Evolutionary conservation across 2,797 vertebrate genomes (phyloP).

Genomic region (Hipposideros larvatus): DNA sequence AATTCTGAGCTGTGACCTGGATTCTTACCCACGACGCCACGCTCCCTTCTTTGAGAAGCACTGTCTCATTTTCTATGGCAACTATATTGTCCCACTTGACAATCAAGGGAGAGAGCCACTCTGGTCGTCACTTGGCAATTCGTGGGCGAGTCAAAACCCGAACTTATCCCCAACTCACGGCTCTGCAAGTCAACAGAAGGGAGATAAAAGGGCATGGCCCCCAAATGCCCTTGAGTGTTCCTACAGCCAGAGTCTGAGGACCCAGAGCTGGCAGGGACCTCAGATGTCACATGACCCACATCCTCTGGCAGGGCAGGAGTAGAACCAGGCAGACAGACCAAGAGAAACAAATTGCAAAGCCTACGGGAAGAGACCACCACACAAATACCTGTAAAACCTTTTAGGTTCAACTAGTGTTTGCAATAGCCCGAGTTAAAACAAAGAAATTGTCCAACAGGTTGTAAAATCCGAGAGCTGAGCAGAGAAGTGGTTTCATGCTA

Average conservation of each 20-base stretch:
- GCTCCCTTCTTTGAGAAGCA: not conserved
- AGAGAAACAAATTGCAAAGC: slow-evolving; percentile 34
- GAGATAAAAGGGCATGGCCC: too few relatives aligned
- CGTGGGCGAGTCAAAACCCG: not conserved
- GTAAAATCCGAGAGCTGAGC: slow-evolving; percentile 59
- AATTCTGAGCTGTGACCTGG: not conserved
- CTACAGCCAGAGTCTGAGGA: not conserved
- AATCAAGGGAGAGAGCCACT: not conserved
- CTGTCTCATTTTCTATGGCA: not conserved
- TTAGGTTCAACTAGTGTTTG: not conserved
- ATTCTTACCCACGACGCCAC: not conserved
- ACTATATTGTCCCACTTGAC: too few relatives aligned
- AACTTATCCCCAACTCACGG: not conserved
- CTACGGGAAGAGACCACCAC: not conserved
- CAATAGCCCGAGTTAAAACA: not conserved
- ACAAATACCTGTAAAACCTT: slow-evolving; percentile 41
- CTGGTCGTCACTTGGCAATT: not conserved
- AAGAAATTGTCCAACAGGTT: not conserved
- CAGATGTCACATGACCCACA: fast-evolving
- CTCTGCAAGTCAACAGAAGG: not conserved
- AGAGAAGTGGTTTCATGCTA: slow-evolving; percentile 28
- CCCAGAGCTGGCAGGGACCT: not conserved
- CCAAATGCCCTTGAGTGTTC: too few relatives aligned
- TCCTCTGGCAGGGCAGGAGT: not conserved
- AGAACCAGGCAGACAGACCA: not conserved